These are phyloP conservation scores for Idaea aversata DNA, from an alignment of 2,888 invertebrate genomes.

Conservation along the genomic window DNA sequence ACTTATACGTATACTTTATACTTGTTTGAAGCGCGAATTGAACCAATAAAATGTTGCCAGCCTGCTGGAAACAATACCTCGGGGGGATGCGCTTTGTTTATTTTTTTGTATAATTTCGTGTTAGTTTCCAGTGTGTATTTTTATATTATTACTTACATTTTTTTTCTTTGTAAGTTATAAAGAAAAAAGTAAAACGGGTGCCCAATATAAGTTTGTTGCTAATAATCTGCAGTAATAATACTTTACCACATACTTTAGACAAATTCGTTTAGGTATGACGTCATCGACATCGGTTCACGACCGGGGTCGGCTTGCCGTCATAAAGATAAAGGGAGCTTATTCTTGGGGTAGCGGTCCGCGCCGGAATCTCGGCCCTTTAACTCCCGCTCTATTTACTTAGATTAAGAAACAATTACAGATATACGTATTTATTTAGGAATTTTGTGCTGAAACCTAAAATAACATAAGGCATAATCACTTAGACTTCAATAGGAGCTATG, in stretches of 20 bases:
- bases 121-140: too few relatives aligned
- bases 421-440: slow-evolving; percentile 2
- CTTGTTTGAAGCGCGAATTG: too few relatives aligned
- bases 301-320: slow-evolving; percentile 32
- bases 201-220: too few relatives aligned
- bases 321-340: slow-evolving; percentile 46
- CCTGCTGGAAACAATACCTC: too few relatives aligned
- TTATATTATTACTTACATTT: too few relatives aligned
- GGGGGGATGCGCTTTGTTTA: too few relatives aligned
- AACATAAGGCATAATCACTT: neutral
- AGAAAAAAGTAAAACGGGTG: too few relatives aligned
- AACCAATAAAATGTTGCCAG: too few relatives aligned
- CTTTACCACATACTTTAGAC: neutral
- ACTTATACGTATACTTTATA: too few relatives aligned
- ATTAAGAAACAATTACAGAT: slow-evolving; percentile 22
- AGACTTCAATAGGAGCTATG: too few relatives aligned
- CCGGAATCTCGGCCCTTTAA: slow-evolving; percentile 22
- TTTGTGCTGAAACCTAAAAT: neutral
- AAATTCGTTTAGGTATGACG: neutral
- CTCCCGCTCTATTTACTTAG: slow-evolving; percentile 22
- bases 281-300: neutral
- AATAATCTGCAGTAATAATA: neutral
- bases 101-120: too few relatives aligned
- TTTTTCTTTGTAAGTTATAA: too few relatives aligned
- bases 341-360: slow-evolving; percentile 26